A percentile compares a stretch with the other conserved stretches of the same genome.
Evolutionary conservation across 2,888 invertebrate genomes (phyloP).

Genomic region (Drosophila meridiana): DNA sequence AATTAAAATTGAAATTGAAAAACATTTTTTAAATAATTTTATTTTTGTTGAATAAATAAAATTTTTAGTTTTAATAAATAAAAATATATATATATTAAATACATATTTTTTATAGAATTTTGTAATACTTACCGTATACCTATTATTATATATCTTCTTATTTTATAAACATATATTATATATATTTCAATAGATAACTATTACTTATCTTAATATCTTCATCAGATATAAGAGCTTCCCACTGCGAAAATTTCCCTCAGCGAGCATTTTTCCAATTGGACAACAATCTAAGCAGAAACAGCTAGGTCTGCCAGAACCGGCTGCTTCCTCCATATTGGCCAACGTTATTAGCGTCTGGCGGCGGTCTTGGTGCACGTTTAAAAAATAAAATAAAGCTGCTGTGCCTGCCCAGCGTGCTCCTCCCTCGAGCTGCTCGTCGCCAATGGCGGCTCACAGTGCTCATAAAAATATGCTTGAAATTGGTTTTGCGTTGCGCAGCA

Average conservation of each 20-base stretch:
- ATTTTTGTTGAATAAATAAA: too few relatives aligned
- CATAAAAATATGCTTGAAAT: conserved; percentile 80
- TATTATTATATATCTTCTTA: too few relatives aligned
- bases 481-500: conserved; percentile 62
- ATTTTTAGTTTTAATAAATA: too few relatives aligned
- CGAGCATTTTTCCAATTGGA: not conserved
- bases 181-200: too few relatives aligned
- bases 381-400: conserved; percentile 78
- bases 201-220: too few relatives aligned
- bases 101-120: too few relatives aligned
- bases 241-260: not conserved
- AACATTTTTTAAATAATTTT: too few relatives aligned
- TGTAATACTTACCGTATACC: too few relatives aligned
- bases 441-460: conserved; percentile 50
- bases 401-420: conserved; percentile 56
- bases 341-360: conserved; percentile 60
- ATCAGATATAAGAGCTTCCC: not conserved
- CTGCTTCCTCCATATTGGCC: conserved; percentile 39
- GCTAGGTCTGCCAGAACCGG: not conserved
- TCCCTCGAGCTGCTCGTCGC: not conserved
- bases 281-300: not conserved
- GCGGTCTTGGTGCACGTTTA: conserved; percentile 63
- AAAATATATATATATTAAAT: too few relatives aligned
- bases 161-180: too few relatives aligned
- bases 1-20: too few relatives aligned